Evolutionary conservation across 2,113 vertebrate genomes (phyloP), one percentile per base, ranked within the genome.

Genomic region (Hippocampus comes): DNA sequence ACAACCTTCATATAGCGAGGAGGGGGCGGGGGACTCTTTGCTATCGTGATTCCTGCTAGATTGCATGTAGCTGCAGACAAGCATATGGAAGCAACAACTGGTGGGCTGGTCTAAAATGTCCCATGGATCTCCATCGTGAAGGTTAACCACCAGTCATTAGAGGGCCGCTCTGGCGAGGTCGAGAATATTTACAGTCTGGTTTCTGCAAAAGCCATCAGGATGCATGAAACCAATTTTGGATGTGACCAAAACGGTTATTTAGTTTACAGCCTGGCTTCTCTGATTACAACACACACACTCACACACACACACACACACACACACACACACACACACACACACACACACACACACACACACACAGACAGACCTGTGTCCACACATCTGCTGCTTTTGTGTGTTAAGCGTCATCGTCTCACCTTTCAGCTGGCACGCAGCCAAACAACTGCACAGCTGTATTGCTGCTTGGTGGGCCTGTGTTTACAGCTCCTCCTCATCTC

Each of bases 401-500:
- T 3, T 21, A 11, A 56, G 14, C 64, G 72, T 27, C 65, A 18
- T 78, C 18, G 43, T 77, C 67, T 78, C 79, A 78, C 69, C 73
- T 85, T 80, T 77, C 56, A 71, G 60, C 72, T 23, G 66, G 68
- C 69, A 71, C 41, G 15, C 30, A 2, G 57, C 79, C 72, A 75
- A 68, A 48, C 72, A 77, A 49, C 65, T 65, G 64, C 68, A 74
- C 59, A 79, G 72, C 75, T 79, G 78, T 70, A 71, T 25, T 1
- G 76, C 70, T 42, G 61, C 68, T 76, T 69, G 51, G 72, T 65
- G 21, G 63, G 49, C 20, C 8, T 49, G 43, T 20, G 65, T 63
- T 61, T 59, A 59, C 56, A 59, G 56, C 63, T 71, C 59, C 49
- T 71, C 78, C 12, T 60, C 73, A 46, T 55, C 9, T 71, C 59